Conservation (phyloP, 2,797 vertebrate genomes). For the Cryptoprocta ferox region DNA sequence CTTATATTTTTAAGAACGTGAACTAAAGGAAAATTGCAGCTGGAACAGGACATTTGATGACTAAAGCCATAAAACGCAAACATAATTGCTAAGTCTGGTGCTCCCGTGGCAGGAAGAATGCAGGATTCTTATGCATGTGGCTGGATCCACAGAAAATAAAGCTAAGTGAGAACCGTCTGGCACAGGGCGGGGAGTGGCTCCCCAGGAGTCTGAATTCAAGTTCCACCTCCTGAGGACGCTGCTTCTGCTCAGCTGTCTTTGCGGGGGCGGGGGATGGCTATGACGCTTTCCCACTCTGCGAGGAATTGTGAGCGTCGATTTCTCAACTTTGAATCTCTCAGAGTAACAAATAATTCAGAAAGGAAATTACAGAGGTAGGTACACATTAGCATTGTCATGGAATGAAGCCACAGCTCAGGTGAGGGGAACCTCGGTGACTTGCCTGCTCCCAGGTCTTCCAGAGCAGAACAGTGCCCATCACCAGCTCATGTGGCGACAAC, state of each 20-base stretch:
- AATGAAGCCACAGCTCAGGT: background rate
- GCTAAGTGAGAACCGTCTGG: background rate
- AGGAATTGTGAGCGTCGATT: background rate
- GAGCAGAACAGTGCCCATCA: background rate
- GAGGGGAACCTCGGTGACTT: background rate
- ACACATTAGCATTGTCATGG: no score
- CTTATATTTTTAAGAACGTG: background rate
- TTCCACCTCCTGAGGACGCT: background rate
- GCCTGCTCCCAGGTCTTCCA: background rate
- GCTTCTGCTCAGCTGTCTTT: background rate
- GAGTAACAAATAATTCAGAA: background rate
- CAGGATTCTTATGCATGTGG: background rate
- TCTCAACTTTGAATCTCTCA: background rate
- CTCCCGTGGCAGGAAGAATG: background rate
- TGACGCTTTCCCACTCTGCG: background rate
- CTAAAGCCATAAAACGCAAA: slow-evolving; percentile 54
- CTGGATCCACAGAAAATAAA: background rate
- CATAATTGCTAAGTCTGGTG: background rate
- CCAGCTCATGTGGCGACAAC: background rate
- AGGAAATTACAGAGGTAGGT: background rate
- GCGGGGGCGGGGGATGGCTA: background rate
- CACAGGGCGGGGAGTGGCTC: background rate
- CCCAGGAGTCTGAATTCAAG: background rate
- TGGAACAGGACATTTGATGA: slow-evolving; percentile 29
- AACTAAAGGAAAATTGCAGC: slow-evolving; percentile 35